Evolutionary conservation across 2,113 vertebrate genomes (phyloP).

Genomic region (Loxodonta africana): DNA sequence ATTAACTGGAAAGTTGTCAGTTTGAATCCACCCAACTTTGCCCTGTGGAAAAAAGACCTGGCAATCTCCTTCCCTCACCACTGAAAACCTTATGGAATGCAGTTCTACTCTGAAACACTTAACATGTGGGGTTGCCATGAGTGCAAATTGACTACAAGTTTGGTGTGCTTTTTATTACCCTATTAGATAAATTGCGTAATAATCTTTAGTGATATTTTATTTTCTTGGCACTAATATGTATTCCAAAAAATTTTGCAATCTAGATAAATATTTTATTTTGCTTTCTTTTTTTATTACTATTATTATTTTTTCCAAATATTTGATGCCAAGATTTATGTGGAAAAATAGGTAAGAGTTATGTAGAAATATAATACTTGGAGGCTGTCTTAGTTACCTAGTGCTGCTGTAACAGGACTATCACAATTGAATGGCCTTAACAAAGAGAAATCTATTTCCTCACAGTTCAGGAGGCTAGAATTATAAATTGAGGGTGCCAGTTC

Average conservation of each 20-base stretch:
- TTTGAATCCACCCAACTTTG: neutral
- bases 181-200: conserved; percentile 68
- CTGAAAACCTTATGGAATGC: neutral
- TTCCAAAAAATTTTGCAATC: neutral
- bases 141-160: neutral
- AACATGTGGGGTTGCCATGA: neutral
- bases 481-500: too few species aligned
- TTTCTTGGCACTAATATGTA: conserved; percentile 73
- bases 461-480: too few species aligned
- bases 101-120: neutral
- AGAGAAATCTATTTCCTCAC: too few species aligned
- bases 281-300: neutral
- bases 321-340: neutral
- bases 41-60: neutral
- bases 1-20: neutral
- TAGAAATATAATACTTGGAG: neutral
- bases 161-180: neutral
- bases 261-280: neutral
- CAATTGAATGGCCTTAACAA: too few species aligned
- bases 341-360: neutral
- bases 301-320: neutral
- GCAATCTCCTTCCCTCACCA: neutral
- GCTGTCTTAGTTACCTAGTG: neutral
- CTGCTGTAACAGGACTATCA: too few species aligned
- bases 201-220: conserved; percentile 65